Conservation (phyloP, 2,888 invertebrate species). For the Synergus japonicus region DNA sequence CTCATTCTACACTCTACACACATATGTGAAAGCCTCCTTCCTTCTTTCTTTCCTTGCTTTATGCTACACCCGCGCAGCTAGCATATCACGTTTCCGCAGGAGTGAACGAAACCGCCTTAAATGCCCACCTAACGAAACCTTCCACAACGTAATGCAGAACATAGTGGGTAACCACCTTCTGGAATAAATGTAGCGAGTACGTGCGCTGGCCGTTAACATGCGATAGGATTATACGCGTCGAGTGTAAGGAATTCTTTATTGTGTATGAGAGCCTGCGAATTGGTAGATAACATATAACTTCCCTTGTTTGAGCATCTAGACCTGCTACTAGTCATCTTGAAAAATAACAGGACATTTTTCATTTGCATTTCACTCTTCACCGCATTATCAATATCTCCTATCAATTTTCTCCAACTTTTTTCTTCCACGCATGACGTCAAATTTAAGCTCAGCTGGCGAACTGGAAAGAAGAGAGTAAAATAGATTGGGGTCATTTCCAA, state of each 20-base stretch:
- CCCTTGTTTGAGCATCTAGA: slow-evolving; percentile 6
- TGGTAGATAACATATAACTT: slow-evolving; percentile 55
- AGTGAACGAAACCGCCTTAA: slow-evolving; percentile 66
- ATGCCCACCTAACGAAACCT: slow-evolving; percentile 63
- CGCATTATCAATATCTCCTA: background rate
- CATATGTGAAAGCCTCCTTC: slow-evolving; percentile 1
- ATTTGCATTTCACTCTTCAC: slow-evolving; percentile 49
- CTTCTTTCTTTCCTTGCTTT: slow-evolving; percentile 31
- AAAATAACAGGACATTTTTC: slow-evolving; percentile 43
- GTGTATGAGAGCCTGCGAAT: slow-evolving; percentile 53
- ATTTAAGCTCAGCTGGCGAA: slow-evolving; percentile 14
- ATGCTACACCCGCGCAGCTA: slow-evolving; percentile 30
- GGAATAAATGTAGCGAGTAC: slow-evolving; percentile 60
- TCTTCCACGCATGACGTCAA: slow-evolving; percentile 18
- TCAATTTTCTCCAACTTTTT: background rate
- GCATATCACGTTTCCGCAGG: slow-evolving; percentile 74
- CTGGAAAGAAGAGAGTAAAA: background rate
- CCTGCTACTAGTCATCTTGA: slow-evolving; percentile 39
- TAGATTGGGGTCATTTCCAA: background rate
- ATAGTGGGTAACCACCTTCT: slow-evolving; percentile 58
- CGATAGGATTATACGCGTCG: slow-evolving; percentile 59
- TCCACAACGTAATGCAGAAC: slow-evolving; percentile 51
- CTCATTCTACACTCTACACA: background rate
- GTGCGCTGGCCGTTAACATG: slow-evolving; percentile 48
- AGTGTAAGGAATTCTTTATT: slow-evolving; percentile 65